A percentile compares a stretch with the other conserved stretches of the same genome.
Conservation (phyloP, 2,113 vertebrate species). For the Pachyramphus minor region DNA sequence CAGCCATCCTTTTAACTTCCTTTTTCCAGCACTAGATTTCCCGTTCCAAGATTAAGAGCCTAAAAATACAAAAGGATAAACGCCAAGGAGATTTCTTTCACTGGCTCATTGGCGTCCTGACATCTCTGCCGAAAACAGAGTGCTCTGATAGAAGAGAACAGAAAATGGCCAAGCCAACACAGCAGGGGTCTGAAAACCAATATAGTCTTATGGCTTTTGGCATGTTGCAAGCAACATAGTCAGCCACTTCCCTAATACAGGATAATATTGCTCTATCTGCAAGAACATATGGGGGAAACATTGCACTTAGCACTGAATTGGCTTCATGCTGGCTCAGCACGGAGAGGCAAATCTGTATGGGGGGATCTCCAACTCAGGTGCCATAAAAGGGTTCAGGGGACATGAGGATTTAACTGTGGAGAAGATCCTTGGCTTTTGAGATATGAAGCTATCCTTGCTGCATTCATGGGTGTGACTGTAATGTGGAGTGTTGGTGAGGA, state of each 20-base stretch:
- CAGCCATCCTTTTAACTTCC: background rate
- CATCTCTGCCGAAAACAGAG: background rate
- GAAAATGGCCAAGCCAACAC: constrained; percentile 53
- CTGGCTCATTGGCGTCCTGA: constrained; percentile 46
- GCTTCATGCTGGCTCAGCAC: background rate
- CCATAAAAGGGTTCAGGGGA: background rate
- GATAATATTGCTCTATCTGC: constrained; percentile 63
- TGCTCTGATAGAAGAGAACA: constrained; percentile 12
- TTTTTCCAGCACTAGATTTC: background rate
- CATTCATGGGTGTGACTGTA: background rate
- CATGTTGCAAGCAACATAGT: constrained; percentile 22
- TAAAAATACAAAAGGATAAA: constrained; percentile 36
- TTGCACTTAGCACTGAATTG: constrained; percentile 35
- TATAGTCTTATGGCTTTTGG: constrained; percentile 60
- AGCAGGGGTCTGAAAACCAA: constrained; percentile 69
- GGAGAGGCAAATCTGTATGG: background rate
- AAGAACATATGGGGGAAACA: background rate
- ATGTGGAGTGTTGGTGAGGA: background rate
- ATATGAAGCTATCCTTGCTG: background rate
- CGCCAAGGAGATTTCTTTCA: constrained; percentile 45
- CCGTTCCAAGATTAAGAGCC: constrained; percentile 25
- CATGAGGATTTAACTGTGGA: background rate
- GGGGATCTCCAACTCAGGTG: background rate
- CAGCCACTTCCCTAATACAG: constrained; percentile 60
- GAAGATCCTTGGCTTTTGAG: background rate